Evolutionary conservation across 2,888 invertebrate species (phyloP).

Genomic region (Dermolepida albohirtum): DNA sequence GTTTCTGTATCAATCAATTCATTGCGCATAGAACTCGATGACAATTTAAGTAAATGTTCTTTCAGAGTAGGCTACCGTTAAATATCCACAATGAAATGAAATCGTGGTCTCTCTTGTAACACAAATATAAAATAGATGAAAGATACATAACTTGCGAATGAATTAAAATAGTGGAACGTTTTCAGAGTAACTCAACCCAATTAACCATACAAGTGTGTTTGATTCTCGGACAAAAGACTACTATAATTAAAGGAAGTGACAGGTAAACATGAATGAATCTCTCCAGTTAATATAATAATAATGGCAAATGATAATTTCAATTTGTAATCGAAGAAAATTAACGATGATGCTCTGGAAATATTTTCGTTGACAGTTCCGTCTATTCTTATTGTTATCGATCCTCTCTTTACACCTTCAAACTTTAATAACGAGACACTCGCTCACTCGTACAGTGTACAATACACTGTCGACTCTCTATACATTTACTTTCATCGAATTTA

Average conservation of each 20-base stretch:
- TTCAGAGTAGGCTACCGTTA: constrained; percentile 3
- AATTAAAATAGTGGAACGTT: constrained; percentile 9
- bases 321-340: constrained; percentile 33
- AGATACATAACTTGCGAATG: neutral
- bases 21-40: too few relatives aligned
- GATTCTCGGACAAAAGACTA: neutral
- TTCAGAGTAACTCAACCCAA: constrained; percentile 13
- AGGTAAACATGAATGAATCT: constrained; percentile 11
- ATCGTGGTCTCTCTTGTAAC: neutral
- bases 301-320: constrained; percentile 32
- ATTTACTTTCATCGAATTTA: constrained; percentile 30
- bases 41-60: neutral
- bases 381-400: constrained; percentile 31
- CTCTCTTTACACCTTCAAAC: constrained; percentile 19
- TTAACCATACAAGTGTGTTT: constrained; percentile 9
- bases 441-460: constrained; percentile 13
- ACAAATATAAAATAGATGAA: neutral
- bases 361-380: constrained; percentile 27
- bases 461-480: constrained; percentile 3
- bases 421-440: constrained; percentile 10
- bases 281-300: constrained; percentile 21
- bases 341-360: constrained; percentile 21
- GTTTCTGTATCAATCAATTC: too few relatives aligned
- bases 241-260: constrained; percentile 23
- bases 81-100: constrained; percentile 2